Base-by-base conservation (phyloP, 2,888 invertebrate species). In the Archips xylosteana region DNA sequence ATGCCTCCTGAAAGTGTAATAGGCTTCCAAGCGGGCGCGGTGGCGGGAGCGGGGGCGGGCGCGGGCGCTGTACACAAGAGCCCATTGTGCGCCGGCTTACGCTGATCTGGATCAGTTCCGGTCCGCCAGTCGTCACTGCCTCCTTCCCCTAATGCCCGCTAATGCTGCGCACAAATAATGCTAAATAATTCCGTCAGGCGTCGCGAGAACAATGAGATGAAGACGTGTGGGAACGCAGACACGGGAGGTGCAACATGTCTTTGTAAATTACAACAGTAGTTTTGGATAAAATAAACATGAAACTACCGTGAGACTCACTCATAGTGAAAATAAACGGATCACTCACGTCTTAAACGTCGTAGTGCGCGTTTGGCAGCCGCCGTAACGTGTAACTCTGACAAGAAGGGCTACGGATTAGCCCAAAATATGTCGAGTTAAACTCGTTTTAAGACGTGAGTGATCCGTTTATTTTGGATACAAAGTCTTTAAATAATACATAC, bases 121-220 rank as follows among this genome's bases (percentile, higher is more conserved):
- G 68, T 54, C 72, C 62, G 67, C 61, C 54, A 62, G 61, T 36
- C 67, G 36, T 47, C 62, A 54, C 57, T 67, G 63, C 54, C 36
- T 45, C 34, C 34, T 9, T 3, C 64, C 51, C 51, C 36, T 36
- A 65, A 65, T 65, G 65, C 65, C 51, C 51, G 72, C 72, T 68
- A 70, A 70, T 68, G 42, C 72, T 36, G 63, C 47, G 49, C 57
- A 57, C 71, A 72, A 57, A 67, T 62, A 72, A 62, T 49, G 67
- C 67, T 72, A 68, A 72, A 72, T 72, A 72, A 72, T 72, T 72
- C 72, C 67, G 45, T 54, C 63, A 49, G 70, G 49, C 64, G 47
- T 57, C 64, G 49, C 51, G 63, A 34, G 47, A 71, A 71, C 70
- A 71, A 71, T 71, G 64, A 64, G 36, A 12, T 12, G 36, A 64